phyloP scores from a whole-genome alignment of 1,140 invertebrate species.

The Bombus huntii region DNA sequence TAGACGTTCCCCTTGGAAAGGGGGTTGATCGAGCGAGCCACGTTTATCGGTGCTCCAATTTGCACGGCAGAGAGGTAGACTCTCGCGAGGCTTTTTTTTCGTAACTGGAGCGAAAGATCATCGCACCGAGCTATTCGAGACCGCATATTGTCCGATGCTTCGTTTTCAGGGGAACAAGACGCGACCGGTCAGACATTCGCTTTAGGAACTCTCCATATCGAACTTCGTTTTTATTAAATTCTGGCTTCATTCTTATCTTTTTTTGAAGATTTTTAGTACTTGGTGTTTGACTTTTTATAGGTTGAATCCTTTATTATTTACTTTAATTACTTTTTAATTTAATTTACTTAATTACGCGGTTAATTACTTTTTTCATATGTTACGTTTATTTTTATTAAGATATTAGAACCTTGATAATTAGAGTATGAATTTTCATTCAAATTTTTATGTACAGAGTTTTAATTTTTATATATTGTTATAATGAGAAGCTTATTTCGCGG shows the following conservation, averaged over 20 bases:
- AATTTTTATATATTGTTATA: no score
- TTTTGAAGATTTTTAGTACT: neutral
- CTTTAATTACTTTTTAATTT: no score
- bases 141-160: neutral
- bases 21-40: slow-evolving; percentile 32
- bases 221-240: no score
- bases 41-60: slow-evolving; percentile 46
- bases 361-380: no score
- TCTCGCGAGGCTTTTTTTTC: slow-evolving; percentile 21
- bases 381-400: no score
- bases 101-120: slow-evolving; percentile 36
- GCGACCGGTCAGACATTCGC: neutral
- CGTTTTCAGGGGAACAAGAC: neutral
- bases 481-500: neutral
- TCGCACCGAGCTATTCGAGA: neutral
- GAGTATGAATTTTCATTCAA: no score
- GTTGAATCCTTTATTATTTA: no score
- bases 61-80: slow-evolving; percentile 13
- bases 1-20: slow-evolving; percentile 31
- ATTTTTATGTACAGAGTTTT: no score
- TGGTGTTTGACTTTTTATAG: neutral
- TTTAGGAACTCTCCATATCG: neutral
- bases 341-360: no score
- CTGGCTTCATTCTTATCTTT: neutral
- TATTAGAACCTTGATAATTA: no score